phyloP scores from a whole-genome alignment of 1,140 invertebrate species.

The Bombus soroeensis region DNA sequence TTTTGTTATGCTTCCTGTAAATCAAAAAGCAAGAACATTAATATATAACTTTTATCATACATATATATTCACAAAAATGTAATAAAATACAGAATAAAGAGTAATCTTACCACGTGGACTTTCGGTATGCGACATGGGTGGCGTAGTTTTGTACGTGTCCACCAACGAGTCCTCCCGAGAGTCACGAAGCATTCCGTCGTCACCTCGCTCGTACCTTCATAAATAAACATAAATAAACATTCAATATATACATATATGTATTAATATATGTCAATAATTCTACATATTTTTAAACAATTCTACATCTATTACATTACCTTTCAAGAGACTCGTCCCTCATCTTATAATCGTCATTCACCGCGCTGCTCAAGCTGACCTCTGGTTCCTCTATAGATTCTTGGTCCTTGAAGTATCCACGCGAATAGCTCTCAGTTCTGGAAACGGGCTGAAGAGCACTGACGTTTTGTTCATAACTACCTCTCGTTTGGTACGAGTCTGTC shows the following conservation, averaged over 20 bases:
- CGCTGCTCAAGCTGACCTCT: slow-evolving; percentile 73
- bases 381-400: slow-evolving; percentile 78
- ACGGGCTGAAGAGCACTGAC: slow-evolving; percentile 77
- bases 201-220: slow-evolving; percentile 77
- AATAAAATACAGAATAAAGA: neutral
- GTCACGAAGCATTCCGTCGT: slow-evolving; percentile 76
- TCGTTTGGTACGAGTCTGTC: slow-evolving; percentile 76
- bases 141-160: slow-evolving; percentile 76
- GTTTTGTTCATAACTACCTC: slow-evolving; percentile 78
- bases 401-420: slow-evolving; percentile 79
- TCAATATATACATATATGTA: neutral
- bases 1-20: slow-evolving; percentile 78
- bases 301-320: slow-evolving; percentile 67
- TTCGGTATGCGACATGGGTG: slow-evolving; percentile 73
- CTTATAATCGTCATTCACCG: slow-evolving; percentile 77
- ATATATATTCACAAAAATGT: neutral
- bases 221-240: slow-evolving; percentile 2
- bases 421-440: slow-evolving; percentile 78
- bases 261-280: neutral
- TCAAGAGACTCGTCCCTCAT: slow-evolving; percentile 80
- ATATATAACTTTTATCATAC: neutral
- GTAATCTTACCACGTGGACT: slow-evolving; percentile 76
- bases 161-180: slow-evolving; percentile 79
- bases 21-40: neutral
- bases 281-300: neutral